Evolutionary conservation across 1,140 invertebrate species (phyloP).

Genomic region (Oscheius sp.): DNA sequence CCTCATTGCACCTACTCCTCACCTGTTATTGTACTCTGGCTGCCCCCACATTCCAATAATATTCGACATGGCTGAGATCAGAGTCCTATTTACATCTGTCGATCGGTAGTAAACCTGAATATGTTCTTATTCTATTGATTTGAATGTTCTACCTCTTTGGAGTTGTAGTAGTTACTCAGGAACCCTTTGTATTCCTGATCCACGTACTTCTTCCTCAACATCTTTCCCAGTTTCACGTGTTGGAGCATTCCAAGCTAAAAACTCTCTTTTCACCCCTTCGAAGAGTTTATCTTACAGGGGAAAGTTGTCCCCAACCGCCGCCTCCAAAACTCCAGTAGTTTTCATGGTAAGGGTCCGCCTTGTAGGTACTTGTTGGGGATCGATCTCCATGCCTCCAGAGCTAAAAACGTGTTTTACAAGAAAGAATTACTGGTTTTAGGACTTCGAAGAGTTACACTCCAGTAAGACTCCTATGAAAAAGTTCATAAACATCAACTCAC

Average conservation of each 20-base stretch:
- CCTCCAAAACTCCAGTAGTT: constrained; percentile 31
- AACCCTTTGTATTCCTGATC: constrained; percentile 13
- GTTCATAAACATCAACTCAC: too few species aligned
- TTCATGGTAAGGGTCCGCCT: constrained; percentile 21
- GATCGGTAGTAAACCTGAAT: constrained; percentile 40
- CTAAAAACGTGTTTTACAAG: background rate
- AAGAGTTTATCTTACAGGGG: constrained; percentile 22
- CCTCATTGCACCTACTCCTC: too few species aligned
- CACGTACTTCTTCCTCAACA: constrained; percentile 19
- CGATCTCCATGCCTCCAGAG: constrained; percentile 39
- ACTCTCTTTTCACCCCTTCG: too few species aligned
- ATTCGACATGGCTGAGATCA: constrained; percentile 39
- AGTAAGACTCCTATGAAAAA: too few species aligned
- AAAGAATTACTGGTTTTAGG: background rate
- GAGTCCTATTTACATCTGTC: constrained; percentile 39
- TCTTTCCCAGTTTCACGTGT: constrained; percentile 28
- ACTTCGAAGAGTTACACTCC: too few species aligned
- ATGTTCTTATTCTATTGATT: too few species aligned
- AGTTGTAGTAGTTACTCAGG: constrained; percentile 4
- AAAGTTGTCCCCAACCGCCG: constrained; percentile 31
- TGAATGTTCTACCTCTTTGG: constrained; percentile 29
- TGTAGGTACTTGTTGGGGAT: constrained; percentile 32
- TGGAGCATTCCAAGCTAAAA: constrained; percentile 36
- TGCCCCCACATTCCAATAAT: constrained; percentile 34
- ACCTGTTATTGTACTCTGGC: background rate